Conservation (phyloP, 2,113 vertebrate species). For the Leptobrachium ailaonicum region DNA sequence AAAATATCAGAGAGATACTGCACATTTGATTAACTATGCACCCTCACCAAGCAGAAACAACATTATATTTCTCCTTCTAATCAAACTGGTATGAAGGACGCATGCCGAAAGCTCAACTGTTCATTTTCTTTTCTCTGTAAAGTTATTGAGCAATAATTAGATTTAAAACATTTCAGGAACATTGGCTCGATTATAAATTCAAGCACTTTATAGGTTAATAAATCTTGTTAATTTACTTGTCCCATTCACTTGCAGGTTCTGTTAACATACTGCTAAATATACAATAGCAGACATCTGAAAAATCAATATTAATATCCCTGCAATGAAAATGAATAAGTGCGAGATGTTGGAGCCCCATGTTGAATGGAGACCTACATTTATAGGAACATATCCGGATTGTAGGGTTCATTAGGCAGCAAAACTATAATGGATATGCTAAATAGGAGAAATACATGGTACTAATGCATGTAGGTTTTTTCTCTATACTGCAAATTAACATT, state of each 20-base stretch:
- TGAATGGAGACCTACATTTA: conserved; percentile 13
- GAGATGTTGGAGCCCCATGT: conserved; percentile 19
- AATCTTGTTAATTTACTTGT: conserved; percentile 44
- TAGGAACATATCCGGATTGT: neutral
- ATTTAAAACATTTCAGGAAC: conserved; percentile 28
- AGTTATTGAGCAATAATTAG: conserved; percentile 42
- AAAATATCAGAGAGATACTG: neutral
- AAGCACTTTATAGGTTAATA: conserved; percentile 45
- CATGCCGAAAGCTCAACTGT: conserved; percentile 14
- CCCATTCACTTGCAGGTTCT: conserved; percentile 39
- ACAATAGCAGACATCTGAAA: conserved; percentile 44
- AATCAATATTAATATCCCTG: conserved; percentile 43
- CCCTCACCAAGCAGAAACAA: neutral
- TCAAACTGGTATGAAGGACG: conserved; percentile 15
- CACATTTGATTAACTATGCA: conserved; percentile 19
- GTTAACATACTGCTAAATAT: conserved; percentile 46
- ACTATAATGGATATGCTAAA: conserved; percentile 4
- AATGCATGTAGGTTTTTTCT: no score
- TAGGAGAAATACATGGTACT: no score
- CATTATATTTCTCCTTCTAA: conserved; percentile 26
- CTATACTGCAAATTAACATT: no score
- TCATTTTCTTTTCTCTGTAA: conserved; percentile 33
- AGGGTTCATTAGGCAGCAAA: conserved; percentile 5
- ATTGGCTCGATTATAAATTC: conserved; percentile 42
- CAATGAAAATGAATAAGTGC: conserved; percentile 41